Conservation (phyloP, 2,113 vertebrate species). For the Boleophthalmus pectinirostris region DNA sequence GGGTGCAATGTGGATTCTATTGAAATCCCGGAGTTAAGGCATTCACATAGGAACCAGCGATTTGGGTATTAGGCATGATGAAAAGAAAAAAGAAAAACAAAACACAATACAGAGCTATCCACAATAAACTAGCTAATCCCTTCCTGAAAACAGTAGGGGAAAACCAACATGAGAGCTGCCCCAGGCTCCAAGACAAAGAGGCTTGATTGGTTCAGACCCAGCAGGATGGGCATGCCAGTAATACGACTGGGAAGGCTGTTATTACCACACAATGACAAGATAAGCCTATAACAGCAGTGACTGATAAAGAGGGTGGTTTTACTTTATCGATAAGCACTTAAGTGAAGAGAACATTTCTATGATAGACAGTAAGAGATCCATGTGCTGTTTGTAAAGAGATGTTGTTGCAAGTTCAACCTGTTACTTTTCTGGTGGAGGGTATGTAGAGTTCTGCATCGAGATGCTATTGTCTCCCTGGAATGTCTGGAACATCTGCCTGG, state of each 20-base stretch:
- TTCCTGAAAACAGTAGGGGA: conserved; percentile 56
- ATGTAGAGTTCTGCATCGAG: too few species aligned
- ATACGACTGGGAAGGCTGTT: conserved; percentile 15
- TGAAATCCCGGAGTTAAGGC: conserved; percentile 24
- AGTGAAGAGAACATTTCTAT: neutral
- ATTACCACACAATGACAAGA: conserved; percentile 49
- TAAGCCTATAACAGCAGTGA: conserved; percentile 23
- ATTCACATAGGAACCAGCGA: neutral
- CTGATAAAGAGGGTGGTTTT: neutral
- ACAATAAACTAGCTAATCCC: conserved; percentile 64
- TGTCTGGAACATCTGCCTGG: too few species aligned
- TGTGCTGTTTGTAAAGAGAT: neutral
- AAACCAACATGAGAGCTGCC: conserved; percentile 43
- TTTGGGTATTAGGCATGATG: conserved; percentile 40
- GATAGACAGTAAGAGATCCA: neutral
- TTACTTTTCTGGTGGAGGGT: too few species aligned
- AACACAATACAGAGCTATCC: conserved; percentile 57
- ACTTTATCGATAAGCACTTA: neutral
- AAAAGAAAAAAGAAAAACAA: conserved; percentile 12
- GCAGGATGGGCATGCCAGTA: conserved; percentile 28
- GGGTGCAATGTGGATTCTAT: conserved; percentile 22
- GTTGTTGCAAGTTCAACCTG: too few species aligned
- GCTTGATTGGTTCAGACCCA: conserved; percentile 28
- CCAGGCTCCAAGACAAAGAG: conserved; percentile 33
- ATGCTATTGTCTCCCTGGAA: too few species aligned